These are phyloP conservation scores for Stegana nigrithorax DNA, from an alignment of 2,888 invertebrate species.

Conservation along the genomic window DNA sequence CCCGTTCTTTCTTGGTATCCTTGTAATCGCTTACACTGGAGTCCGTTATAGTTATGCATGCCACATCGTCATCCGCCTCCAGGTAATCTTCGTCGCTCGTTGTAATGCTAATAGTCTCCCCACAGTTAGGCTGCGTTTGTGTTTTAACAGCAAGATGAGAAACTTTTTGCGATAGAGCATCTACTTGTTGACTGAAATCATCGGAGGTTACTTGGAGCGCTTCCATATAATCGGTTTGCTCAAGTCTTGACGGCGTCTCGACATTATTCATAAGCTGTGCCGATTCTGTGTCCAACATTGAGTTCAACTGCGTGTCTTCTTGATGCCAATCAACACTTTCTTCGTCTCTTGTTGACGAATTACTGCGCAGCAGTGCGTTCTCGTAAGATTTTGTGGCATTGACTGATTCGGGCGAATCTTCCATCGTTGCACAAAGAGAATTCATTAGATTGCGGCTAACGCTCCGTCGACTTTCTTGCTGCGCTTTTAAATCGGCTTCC, in stretches of 20 bases:
- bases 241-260: constrained; percentile 9
- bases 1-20: constrained; percentile 42
- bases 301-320: constrained; percentile 4
- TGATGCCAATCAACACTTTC: not conserved
- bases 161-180: constrained; percentile 47
- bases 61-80: constrained; percentile 26
- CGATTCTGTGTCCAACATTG: not conserved
- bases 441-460: constrained; percentile 49
- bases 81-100: no score
- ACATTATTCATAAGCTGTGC: not conserved
- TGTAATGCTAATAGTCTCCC: no score
- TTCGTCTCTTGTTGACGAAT: constrained; percentile 14
- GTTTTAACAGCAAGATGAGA: constrained; percentile 43
- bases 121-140: constrained; percentile 23
- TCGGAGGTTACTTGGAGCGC: constrained; percentile 49
- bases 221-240: constrained; percentile 55
- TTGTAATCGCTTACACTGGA: constrained; percentile 32
- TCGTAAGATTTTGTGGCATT: constrained; percentile 15
- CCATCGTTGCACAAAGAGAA: constrained; percentile 30
- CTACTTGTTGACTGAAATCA: constrained; percentile 27
- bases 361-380: constrained; percentile 43
- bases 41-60: constrained; percentile 48
- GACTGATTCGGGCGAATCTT: no score
- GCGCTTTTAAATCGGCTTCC: constrained; percentile 31
- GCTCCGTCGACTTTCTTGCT: constrained; percentile 28